Evolutionary conservation across 2,888 invertebrate genomes (phyloP).

Genomic region (Ommatoiulus sabulosus): DNA sequence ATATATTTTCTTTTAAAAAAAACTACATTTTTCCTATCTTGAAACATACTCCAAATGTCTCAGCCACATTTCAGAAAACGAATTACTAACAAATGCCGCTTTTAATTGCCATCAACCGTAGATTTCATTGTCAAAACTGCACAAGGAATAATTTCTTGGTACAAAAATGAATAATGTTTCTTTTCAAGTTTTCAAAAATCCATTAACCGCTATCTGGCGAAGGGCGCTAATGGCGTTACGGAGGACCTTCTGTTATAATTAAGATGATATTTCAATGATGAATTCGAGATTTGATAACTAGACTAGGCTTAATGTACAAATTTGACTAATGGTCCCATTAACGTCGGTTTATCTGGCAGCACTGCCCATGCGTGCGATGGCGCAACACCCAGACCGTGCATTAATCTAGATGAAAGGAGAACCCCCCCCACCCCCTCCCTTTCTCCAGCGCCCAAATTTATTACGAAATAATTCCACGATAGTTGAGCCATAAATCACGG

Average conservation of each 20-base stretch:
- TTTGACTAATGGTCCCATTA: neutral
- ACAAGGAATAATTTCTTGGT: too few species aligned
- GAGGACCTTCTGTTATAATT: neutral
- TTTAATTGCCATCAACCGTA: too few species aligned
- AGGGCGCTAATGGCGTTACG: neutral
- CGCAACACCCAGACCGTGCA: neutral
- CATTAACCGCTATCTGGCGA: neutral
- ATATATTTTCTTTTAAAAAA: too few species aligned
- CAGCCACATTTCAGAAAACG: too few species aligned
- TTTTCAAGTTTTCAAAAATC: neutral
- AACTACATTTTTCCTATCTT: too few species aligned
- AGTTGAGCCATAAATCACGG: too few species aligned
- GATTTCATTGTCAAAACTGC: too few species aligned
- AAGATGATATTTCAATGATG: neutral
- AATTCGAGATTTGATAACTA: neutral
- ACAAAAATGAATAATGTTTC: neutral
- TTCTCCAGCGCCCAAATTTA: too few species aligned
- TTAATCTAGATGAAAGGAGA: constrained; percentile 1
- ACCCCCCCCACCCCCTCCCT: too few species aligned
- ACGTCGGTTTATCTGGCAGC: neutral
- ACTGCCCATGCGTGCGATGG: neutral
- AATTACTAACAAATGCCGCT: too few species aligned
- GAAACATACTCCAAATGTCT: too few species aligned
- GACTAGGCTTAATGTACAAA: neutral
- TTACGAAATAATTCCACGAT: too few species aligned